phyloP scores from a whole-genome alignment of 1,140 invertebrate genomes.

The Zeugodacus cucurbitae region DNA sequence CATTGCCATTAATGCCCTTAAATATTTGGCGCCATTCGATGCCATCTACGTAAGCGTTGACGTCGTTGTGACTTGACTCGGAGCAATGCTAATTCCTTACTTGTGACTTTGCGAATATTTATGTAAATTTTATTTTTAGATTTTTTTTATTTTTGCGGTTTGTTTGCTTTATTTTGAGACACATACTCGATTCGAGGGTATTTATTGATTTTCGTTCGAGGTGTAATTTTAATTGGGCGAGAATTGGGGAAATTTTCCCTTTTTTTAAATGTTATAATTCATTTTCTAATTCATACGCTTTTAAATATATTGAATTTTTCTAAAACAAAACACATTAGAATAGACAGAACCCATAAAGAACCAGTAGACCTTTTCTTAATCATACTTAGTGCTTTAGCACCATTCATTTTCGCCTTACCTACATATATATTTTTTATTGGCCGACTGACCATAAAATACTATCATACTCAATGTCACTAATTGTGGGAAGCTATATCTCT shows the following conservation, averaged over 20 bases:
- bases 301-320: no score
- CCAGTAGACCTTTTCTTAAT: no score
- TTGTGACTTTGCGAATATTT: not conserved
- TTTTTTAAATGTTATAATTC: no score
- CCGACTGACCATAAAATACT: not conserved
- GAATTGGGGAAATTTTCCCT: no score
- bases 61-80: not conserved
- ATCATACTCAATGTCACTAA: not conserved
- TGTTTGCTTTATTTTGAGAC: not conserved
- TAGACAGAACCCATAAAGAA: no score
- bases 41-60: not conserved
- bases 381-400: no score
- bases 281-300: no score
- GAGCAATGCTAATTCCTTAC: not conserved
- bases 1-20: constrained; percentile 24
- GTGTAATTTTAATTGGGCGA: no score
- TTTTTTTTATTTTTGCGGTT: not conserved
- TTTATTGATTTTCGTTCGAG: not conserved
- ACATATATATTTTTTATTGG: not conserved
- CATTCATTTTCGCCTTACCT: no score
- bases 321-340: no score
- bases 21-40: not conserved
- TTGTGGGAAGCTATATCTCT: not conserved
- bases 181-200: not conserved
- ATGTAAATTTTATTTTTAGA: not conserved